Evolutionary conservation across 2,888 invertebrate species (phyloP), one percentile per base, ranked within the genome.

Genomic region (Archaeoteleia sp.): DNA sequence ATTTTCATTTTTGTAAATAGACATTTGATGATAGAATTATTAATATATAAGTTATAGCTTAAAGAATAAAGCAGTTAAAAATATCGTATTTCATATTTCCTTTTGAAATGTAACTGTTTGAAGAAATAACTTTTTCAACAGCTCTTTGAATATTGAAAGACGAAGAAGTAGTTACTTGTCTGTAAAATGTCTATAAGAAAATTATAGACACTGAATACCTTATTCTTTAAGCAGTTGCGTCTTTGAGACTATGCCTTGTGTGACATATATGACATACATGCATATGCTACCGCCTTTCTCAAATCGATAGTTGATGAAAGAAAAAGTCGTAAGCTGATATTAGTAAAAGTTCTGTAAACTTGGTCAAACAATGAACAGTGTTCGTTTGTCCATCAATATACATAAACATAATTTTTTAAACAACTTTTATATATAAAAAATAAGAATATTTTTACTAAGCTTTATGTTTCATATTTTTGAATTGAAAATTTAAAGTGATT

Each of bases 171-270:
- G 30, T 25, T 29, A 9, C 27, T 14, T 5, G 20, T 9, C 34
- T 37, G 49, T 39, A 42, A 67, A 55, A 61, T 51, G 67, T 67
- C 55, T 37, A 67, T 67, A 67, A 67, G 67, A 62, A 67, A 67
- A 67, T 67, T 67, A 55, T 25, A 55, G 42, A 35, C 54, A 43
- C n/a, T 37, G 43, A 58, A 60, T 66, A 60, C 49, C 66, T 66
- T 66, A 60, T 43, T 58, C 45, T 53, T 40, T 20, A 23, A 34
- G 40, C 32, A 37, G 39, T 23, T 51, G 10, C 49, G 35, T 61
- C 61, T 62, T 51, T 29, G 17, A 29, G 39, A 37, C 1, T 42
- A 49, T 40, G 46, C 39, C 49, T 67, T 57, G 25, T 34, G 23
- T 30, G 55, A 55, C 45, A 30, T 13, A 32, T 29, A 14, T 57